Evolutionary conservation across 2,888 invertebrate species (phyloP).

Genomic region (Hylaea fasciaria): DNA sequence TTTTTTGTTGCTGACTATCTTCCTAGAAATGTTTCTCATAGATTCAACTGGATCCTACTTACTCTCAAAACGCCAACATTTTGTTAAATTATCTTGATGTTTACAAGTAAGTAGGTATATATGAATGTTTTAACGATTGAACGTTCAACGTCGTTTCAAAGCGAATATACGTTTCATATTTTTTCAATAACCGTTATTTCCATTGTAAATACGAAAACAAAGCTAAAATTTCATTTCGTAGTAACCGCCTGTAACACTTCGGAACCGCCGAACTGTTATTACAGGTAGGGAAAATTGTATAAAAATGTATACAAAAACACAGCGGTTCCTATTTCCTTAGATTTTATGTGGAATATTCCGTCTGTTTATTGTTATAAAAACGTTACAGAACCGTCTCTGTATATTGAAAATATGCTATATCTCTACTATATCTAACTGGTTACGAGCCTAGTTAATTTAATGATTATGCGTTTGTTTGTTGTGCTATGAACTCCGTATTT

Average conservation of each 20-base stretch:
- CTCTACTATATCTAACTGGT: too few species aligned
- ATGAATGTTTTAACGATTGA: too few species aligned
- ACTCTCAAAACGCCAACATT: too few species aligned
- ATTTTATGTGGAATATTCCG: conserved; percentile 11
- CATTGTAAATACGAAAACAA: conserved; percentile 15
- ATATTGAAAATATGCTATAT: neutral
- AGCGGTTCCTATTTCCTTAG: neutral
- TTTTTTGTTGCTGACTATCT: too few species aligned
- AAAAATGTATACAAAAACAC: conserved; percentile 10
- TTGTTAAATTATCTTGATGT: too few species aligned
- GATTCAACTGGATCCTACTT: too few species aligned
- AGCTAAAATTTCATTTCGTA: conserved; percentile 10
- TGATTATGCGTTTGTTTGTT: too few species aligned
- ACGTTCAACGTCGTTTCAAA: neutral
- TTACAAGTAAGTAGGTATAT: too few species aligned
- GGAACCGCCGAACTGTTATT: conserved; percentile 25
- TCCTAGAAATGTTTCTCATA: too few species aligned
- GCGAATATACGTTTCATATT: conserved; percentile 13
- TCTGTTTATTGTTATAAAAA: neutral
- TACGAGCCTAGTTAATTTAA: too few species aligned
- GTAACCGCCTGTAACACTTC: conserved; percentile 11
- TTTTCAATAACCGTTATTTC: conserved; percentile 15
- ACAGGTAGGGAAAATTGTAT: conserved; percentile 18
- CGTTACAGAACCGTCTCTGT: neutral
- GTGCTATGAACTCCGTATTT: too few species aligned